Evolutionary conservation across 2,888 invertebrate species (phyloP), one percentile per base, ranked within the genome.

Genomic region (Poecilus cupreus): DNA sequence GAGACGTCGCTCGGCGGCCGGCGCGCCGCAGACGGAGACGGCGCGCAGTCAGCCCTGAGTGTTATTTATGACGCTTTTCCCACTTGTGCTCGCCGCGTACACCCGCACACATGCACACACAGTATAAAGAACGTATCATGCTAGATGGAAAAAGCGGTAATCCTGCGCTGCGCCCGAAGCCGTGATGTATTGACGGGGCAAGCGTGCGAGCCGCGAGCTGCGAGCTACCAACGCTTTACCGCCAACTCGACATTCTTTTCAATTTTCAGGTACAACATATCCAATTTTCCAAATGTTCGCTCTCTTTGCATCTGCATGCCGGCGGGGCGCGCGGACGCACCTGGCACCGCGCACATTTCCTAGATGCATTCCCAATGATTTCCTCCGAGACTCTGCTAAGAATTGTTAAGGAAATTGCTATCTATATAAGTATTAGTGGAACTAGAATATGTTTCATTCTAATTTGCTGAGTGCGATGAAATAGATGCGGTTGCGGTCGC

Each of bases 311-410:
- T 79, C 49, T 79, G 79, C 79, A 79, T 79, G 46, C 24, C 22
- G 16, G 2, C 49, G 46, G 24, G 11, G 51, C 18, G 51, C 4
- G 54, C 11, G 20, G 37, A 24, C 46, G 68, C 68, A 51, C 68
- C 46, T 64, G 49, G 39, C 46, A n/a, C 68, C 46, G 64, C 91
- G 91, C 91, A 91, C 91, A 91, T 92, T 91, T 91, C 91, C 91
- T 91, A 92, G 93, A 92, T 93, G 93, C 93, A 93, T 93, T 93
- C 91, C 92, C 93, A 92, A 93, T 93, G 93, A 93, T 93, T 93
- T 93, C 93, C 93, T 93, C 91, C 89, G 93, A 93, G 93, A 93
- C 92, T 90, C 89, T 89, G 46, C 57, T 77, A 77, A 77, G 77
- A 77, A 77, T 77, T 77, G 77, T 81, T 78, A 79, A 68, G 70